phyloP scores from a whole-genome alignment of 2,113 vertebrate genomes.

The Ptilorrhoa leucosticta region DNA sequence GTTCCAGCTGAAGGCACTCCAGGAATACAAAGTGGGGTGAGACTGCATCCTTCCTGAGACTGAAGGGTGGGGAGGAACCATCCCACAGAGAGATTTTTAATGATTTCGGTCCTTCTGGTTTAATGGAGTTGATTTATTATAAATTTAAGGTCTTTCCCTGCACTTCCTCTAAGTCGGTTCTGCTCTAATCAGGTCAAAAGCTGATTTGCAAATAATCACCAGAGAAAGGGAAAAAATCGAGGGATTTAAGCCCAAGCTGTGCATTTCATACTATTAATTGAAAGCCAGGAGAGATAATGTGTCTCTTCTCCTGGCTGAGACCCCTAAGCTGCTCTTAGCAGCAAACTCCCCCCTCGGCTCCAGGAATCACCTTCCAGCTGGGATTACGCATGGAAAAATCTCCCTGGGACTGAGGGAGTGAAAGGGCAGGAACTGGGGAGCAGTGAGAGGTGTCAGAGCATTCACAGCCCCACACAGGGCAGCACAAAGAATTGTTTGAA shows the following conservation, averaged over 20 bases:
- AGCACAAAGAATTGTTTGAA: neutral
- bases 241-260: conserved; percentile 35
- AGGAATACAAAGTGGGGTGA: neutral
- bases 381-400: neutral
- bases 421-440: neutral
- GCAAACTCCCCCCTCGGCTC: neutral
- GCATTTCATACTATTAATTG: conserved; percentile 72
- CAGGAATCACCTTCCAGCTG: neutral
- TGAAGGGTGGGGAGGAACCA: accelerated
- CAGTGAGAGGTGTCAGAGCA: neutral
- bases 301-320: neutral
- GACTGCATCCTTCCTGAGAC: accelerated
- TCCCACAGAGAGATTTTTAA: neutral
- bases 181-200: conserved; percentile 65
- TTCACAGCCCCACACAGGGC: accelerated
- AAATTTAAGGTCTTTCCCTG: neutral
- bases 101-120: neutral
- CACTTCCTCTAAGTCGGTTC: conserved; percentile 7
- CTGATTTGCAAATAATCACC: conserved; percentile 71
- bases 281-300: conserved; percentile 55
- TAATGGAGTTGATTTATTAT: neutral
- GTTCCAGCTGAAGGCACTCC: neutral
- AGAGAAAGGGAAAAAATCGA: neutral
- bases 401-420: neutral
- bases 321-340: conserved; percentile 35